Evolutionary conservation across 2,113 vertebrate genomes (phyloP).

Genomic region (Haemorhous mexicanus): DNA sequence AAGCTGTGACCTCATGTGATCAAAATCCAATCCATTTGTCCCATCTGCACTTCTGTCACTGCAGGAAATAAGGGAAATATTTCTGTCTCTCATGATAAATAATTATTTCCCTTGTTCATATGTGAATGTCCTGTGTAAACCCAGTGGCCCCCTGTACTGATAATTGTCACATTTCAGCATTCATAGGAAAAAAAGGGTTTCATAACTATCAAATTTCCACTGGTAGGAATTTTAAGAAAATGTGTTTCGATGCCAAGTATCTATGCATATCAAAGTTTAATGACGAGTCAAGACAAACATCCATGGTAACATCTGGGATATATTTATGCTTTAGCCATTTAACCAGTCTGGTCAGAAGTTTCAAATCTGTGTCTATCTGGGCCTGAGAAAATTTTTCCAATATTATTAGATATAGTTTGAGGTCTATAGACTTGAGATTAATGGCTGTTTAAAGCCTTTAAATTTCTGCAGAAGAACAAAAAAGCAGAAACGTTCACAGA

Average conservation of each 20-base stretch:
- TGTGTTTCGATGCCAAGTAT: conserved; percentile 19
- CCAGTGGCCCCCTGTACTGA: conserved; percentile 24
- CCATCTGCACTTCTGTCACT: not conserved
- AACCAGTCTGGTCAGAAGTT: conserved; percentile 20
- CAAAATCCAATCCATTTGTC: not conserved
- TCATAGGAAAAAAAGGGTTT: conserved; percentile 34
- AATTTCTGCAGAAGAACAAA: conserved; percentile 15
- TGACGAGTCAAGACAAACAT: conserved; percentile 56
- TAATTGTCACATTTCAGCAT: conserved; percentile 3
- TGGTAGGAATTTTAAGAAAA: conserved; percentile 60
- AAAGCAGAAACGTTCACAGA: not conserved
- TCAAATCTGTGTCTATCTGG: not conserved
- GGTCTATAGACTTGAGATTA: not conserved
- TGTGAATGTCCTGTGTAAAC: conserved; percentile 26
- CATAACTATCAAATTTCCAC: conserved; percentile 53
- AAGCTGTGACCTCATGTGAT: not conserved
- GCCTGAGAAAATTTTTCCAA: not conserved
- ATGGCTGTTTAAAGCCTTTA: not conserved
- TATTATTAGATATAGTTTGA: not conserved
- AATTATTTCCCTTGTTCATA: conserved; percentile 38
- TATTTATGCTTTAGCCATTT: not conserved
- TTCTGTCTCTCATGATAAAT: conserved; percentile 48
- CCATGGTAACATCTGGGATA: not conserved
- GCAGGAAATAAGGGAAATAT: conserved; percentile 28
- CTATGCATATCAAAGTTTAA: conserved; percentile 48